phyloP scores from a whole-genome alignment of 2,113 vertebrate genomes.

The Sphaerodactylus townsendi region DNA sequence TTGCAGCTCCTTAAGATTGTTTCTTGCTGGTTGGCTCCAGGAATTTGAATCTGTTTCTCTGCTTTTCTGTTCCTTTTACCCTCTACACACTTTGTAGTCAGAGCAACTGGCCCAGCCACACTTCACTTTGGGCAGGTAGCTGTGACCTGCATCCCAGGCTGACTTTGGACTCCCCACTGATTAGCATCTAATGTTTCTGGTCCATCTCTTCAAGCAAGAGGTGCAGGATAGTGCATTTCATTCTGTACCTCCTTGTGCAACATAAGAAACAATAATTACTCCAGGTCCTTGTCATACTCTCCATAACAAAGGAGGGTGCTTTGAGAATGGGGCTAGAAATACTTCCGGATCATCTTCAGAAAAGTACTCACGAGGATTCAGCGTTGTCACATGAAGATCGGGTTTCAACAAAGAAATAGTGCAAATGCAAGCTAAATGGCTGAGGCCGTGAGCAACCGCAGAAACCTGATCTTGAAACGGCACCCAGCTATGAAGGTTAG shows the following conservation, averaged over 20 bases:
- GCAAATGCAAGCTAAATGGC: slow-evolving; percentile 2
- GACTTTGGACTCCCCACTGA: background rate
- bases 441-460: background rate
- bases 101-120: background rate
- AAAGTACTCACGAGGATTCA: slow-evolving; percentile 12
- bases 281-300: background rate
- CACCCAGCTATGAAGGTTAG: background rate
- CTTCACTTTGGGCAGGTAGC: no score
- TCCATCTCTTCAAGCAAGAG: background rate
- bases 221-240: background rate
- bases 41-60: background rate
- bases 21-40: background rate
- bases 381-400: slow-evolving; percentile 21
- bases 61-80: slow-evolving; percentile 53
- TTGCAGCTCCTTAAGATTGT: background rate
- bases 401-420: slow-evolving; percentile 18
- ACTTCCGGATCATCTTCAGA: background rate
- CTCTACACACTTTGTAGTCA: slow-evolving; percentile 30
- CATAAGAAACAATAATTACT: background rate
- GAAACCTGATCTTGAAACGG: slow-evolving; percentile 21
- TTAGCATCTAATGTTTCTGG: background rate
- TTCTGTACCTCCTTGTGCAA: background rate
- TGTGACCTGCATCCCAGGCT: background rate
- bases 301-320: background rate
- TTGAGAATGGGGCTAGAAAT: background rate